Conservation (phyloP, 2,888 invertebrate genomes). For the Prenolepis imparis region DNA sequence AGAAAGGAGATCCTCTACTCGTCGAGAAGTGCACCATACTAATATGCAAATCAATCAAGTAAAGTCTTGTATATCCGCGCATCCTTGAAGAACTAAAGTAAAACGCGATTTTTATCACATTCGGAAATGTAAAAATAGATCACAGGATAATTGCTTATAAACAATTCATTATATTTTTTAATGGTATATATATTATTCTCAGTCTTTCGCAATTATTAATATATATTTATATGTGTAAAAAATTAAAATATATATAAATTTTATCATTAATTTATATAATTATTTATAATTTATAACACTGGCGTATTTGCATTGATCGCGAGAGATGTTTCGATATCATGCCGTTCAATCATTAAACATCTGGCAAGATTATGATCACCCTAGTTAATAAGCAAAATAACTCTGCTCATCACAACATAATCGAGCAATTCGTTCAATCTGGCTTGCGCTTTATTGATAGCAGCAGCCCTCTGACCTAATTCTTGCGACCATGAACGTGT, state of each 20-base stretch:
- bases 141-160: background rate
- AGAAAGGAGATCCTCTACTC: constrained; percentile 53
- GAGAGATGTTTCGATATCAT: background rate
- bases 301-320: background rate
- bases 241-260: constrained; percentile 3
- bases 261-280: background rate
- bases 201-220: background rate
- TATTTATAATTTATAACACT: background rate
- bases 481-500: constrained; percentile 72
- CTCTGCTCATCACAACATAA: constrained; percentile 33
- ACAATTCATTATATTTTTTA: background rate
- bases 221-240: background rate
- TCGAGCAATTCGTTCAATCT: constrained; percentile 65
- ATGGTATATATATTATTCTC: background rate
- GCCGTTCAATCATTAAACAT: background rate
- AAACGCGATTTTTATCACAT: background rate
- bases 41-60: constrained; percentile 61
- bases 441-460: constrained; percentile 56
- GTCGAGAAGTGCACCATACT: constrained; percentile 31
- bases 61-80: background rate
- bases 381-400: constrained; percentile 56
- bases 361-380: constrained; percentile 32
- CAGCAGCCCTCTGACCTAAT: constrained; percentile 70
- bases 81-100: constrained; percentile 5
- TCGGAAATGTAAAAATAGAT: background rate